Conservation (phyloP, 2,888 invertebrate species). For the Rhamphomyia laevipes region DNA sequence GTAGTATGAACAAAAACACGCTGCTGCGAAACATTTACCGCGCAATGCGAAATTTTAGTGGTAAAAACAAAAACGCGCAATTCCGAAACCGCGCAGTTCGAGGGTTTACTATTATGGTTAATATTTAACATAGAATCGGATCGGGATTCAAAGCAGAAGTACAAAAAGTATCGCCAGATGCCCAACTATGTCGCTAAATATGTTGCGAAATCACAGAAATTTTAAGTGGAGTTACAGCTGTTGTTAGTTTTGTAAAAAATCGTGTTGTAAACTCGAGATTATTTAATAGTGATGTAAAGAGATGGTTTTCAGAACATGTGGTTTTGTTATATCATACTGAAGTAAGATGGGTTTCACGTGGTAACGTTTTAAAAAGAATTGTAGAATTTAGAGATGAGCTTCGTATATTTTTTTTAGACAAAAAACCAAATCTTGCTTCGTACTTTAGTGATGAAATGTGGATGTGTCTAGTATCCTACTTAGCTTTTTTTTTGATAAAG, state of each 20-base stretch:
- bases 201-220: neutral
- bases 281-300: neutral
- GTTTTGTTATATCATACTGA: neutral
- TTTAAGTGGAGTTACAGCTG: neutral
- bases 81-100: too few relatives aligned
- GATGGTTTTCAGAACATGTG: neutral
- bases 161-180: too few relatives aligned
- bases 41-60: too few relatives aligned
- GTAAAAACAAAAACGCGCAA: too few relatives aligned
- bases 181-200: too few relatives aligned
- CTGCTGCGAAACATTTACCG: too few relatives aligned
- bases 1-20: too few relatives aligned
- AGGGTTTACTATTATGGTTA: too few relatives aligned
- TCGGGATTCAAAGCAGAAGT: too few relatives aligned
- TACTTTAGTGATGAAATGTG: neutral
- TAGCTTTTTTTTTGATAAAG: too few relatives aligned
- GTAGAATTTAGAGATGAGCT: slow-evolving; percentile 1
- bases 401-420: slow-evolving; percentile 1
- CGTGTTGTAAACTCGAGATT: neutral
- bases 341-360: slow-evolving; percentile 1
- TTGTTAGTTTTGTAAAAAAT: slow-evolving; percentile 3
- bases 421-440: slow-evolving; percentile 1
- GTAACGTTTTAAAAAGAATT: too few relatives aligned
- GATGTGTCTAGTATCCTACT: neutral
- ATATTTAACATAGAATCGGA: too few relatives aligned